phyloP scores from a whole-genome alignment of 2,888 invertebrate genomes.

The Zhuqinia jingwanae region DNA sequence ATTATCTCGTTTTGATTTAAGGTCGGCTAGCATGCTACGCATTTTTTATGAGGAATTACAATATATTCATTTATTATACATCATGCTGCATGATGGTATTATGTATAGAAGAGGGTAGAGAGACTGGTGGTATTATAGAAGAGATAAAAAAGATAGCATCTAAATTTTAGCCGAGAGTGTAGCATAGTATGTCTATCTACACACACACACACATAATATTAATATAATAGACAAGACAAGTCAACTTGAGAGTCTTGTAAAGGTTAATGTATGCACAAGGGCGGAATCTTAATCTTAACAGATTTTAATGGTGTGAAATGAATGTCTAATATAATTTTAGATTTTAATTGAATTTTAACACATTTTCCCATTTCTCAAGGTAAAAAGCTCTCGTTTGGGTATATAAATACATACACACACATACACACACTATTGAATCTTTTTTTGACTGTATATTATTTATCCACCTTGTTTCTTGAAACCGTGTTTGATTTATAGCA shows the following conservation, averaged over 20 bases:
- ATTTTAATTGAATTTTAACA: constrained; percentile 49
- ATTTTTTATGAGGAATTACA: constrained; percentile 58
- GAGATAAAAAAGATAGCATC: background rate
- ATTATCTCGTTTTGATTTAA: constrained; percentile 65
- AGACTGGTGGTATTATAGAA: background rate
- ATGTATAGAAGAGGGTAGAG: background rate
- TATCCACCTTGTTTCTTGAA: too few species aligned
- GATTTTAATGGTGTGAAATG: constrained; percentile 43
- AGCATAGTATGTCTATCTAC: too few species aligned
- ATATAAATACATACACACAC: background rate
- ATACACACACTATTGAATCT: too few species aligned
- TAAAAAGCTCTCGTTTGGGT: background rate
- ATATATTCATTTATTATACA: background rate
- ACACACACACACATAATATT: too few species aligned
- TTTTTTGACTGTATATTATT: too few species aligned
- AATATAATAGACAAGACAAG: background rate
- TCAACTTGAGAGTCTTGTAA: constrained; percentile 9
- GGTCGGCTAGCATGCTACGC: constrained; percentile 47
- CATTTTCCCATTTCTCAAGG: too few species aligned
- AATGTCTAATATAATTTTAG: constrained; percentile 38
- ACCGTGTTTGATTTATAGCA: too few species aligned
- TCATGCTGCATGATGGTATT: background rate
- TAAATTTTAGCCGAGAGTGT: background rate
- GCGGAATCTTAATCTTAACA: constrained; percentile 34
- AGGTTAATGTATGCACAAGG: constrained; percentile 27